Conservation (phyloP, 2,113 vertebrate genomes). For the Pteronura brasiliensis region DNA sequence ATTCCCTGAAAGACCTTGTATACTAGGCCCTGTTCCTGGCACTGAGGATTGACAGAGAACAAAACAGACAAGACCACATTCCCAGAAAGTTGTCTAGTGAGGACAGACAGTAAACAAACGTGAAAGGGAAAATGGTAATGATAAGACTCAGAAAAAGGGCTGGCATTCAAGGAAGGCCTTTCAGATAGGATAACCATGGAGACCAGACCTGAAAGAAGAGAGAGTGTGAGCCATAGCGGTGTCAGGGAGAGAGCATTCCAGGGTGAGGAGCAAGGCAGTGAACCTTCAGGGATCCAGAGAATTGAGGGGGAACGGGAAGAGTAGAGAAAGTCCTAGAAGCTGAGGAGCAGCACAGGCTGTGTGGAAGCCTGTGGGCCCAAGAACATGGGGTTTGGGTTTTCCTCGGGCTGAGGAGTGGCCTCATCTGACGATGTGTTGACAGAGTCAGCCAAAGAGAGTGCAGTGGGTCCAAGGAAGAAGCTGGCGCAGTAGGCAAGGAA, state of each 20-base stretch:
- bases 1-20: not conserved
- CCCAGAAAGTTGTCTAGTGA: not conserved
- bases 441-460: too few relatives aligned
- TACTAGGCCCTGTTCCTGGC: not conserved
- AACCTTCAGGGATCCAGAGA: too few relatives aligned
- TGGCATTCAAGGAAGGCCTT: not conserved
- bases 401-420: not conserved
- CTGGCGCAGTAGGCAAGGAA: accelerated
- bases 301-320: not conserved
- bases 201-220: not conserved
- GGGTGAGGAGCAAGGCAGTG: accelerated
- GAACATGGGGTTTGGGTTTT: not conserved
- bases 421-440: not conserved
- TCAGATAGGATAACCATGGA: not conserved
- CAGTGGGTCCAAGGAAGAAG: not conserved
- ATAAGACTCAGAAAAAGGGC: not conserved
- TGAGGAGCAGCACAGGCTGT: accelerated
- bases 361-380: accelerated
- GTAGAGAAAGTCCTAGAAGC: not conserved
- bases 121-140: too few relatives aligned
- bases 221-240: not conserved
- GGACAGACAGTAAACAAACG: not conserved
- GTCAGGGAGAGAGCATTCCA: not conserved
- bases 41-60: not conserved
- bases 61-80: not conserved